phyloP scores from a whole-genome alignment of 2,113 vertebrate genomes.

The Herpetotheres cachinnans region DNA sequence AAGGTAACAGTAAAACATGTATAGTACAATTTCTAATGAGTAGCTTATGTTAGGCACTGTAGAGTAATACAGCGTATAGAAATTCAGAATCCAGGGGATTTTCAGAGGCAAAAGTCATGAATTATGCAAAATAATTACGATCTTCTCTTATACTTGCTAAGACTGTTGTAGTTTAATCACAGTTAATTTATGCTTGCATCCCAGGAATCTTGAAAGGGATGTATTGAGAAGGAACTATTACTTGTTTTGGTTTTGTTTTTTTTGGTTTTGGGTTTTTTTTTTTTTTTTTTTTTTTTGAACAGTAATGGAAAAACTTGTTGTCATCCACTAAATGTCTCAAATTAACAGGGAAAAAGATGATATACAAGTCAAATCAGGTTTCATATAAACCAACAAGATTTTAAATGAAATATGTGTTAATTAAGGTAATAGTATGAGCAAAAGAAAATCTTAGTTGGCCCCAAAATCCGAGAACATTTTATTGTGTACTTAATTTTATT shows the following conservation, averaged over 20 bases:
- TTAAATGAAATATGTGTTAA: background rate
- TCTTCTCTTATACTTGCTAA: background rate
- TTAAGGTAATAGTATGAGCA: background rate
- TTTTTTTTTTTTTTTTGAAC: background rate
- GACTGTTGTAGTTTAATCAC: background rate
- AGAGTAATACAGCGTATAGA: background rate
- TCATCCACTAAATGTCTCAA: background rate
- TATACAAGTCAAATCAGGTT: background rate
- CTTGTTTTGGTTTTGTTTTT: too few species aligned
- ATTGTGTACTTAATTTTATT: background rate
- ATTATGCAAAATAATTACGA: background rate
- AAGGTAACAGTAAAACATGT: conserved; percentile 53
- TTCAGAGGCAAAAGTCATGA: background rate
- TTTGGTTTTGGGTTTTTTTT: too few species aligned
- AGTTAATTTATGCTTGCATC: background rate
- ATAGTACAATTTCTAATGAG: background rate
- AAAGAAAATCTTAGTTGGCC: background rate
- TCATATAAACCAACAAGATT: background rate
- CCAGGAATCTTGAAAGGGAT: background rate
- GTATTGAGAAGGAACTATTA: background rate
- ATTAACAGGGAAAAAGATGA: too few species aligned
- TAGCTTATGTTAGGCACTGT: background rate
- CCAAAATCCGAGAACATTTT: background rate
- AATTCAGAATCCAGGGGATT: background rate
- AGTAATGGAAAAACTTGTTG: background rate